These are phyloP conservation scores for Brachyhypopomus occidentalis DNA, from an alignment of 2,113 vertebrate genomes.

Conservation along the genomic window DNA sequence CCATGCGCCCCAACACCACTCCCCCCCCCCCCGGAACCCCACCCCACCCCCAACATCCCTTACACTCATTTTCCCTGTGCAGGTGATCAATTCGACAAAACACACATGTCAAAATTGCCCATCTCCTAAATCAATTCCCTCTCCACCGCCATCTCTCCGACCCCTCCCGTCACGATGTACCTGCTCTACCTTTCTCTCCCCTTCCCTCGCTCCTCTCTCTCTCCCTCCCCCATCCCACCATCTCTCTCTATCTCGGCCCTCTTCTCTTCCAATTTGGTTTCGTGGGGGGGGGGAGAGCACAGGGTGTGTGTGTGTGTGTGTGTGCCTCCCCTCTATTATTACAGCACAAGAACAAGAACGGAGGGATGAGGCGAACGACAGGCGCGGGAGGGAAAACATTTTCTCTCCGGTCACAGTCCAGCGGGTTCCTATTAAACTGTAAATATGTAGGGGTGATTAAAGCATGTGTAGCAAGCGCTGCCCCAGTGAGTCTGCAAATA, in stretches of 20 bases:
- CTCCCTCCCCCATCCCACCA: not conserved
- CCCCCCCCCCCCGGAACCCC: no score
- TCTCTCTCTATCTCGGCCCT: slow-evolving; percentile 8
- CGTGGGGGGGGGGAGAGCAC: no score
- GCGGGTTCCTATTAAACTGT: slow-evolving; percentile 64
- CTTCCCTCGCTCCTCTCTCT: not conserved
- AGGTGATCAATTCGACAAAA: slow-evolving; percentile 39
- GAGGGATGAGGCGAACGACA: not conserved
- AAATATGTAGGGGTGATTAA: slow-evolving; percentile 67
- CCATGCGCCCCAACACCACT: no score
- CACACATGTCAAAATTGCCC: slow-evolving; percentile 36
- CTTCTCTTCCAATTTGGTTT: slow-evolving; percentile 47
- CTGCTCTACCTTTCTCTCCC: not conserved
- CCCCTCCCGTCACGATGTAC: not conserved
- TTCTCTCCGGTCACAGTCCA: slow-evolving; percentile 52
- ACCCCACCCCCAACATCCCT: not conserved
- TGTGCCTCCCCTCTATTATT: slow-evolving; percentile 47
- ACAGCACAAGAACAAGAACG: slow-evolving; percentile 36
- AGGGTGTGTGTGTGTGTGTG: no score
- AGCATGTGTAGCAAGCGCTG: slow-evolving; percentile 62
- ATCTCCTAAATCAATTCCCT: slow-evolving; percentile 44
- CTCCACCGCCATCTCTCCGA: not conserved
- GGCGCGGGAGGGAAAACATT: slow-evolving; percentile 41
- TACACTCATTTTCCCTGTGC: slow-evolving; percentile 34
- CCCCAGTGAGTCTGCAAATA: slow-evolving; percentile 61